These are phyloP conservation scores for Danio choprae DNA, from an alignment of 2,797 vertebrate genomes.

Conservation along the genomic window DNA sequence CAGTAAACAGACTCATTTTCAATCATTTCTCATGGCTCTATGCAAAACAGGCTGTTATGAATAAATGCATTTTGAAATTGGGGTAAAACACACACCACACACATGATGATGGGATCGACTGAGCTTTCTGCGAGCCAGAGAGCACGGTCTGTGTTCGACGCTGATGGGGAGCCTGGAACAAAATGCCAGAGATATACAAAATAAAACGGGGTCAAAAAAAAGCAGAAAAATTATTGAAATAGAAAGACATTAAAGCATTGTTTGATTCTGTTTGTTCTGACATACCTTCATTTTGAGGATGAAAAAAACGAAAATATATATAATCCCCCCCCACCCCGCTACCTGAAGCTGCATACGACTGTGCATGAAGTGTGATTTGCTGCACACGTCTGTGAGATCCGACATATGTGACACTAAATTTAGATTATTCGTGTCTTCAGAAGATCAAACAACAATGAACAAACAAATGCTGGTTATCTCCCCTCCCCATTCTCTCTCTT, in stretches of 20 bases:
- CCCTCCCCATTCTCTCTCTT: conserved; percentile 21
- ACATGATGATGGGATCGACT: conserved; percentile 34
- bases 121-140: conserved; percentile 40
- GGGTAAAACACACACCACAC: conserved; percentile 61
- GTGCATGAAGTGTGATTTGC: conserved; percentile 17
- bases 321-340: too few species aligned
- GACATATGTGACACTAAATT: conserved; percentile 12
- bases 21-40: conserved; percentile 61
- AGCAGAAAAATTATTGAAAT: not conserved
- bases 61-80: conserved; percentile 68
- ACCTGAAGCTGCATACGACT: conserved; percentile 3
- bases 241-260: conserved; percentile 10
- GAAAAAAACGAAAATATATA: too few species aligned
- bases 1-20: conserved; percentile 61
- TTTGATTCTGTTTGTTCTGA: conserved; percentile 18
- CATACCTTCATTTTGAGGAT: not conserved
- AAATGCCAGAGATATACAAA: conserved; percentile 9
- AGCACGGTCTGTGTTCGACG: conserved; percentile 13
- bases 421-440: conserved; percentile 31
- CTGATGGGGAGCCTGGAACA: not conserved
- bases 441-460: conserved; percentile 21
- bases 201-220: conserved; percentile 26
- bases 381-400: conserved; percentile 1
- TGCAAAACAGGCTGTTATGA: conserved; percentile 65
- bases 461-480: conserved; percentile 31